phyloP scores from a whole-genome alignment of 2,113 vertebrate species.

The Argyrosomus japonicus region DNA sequence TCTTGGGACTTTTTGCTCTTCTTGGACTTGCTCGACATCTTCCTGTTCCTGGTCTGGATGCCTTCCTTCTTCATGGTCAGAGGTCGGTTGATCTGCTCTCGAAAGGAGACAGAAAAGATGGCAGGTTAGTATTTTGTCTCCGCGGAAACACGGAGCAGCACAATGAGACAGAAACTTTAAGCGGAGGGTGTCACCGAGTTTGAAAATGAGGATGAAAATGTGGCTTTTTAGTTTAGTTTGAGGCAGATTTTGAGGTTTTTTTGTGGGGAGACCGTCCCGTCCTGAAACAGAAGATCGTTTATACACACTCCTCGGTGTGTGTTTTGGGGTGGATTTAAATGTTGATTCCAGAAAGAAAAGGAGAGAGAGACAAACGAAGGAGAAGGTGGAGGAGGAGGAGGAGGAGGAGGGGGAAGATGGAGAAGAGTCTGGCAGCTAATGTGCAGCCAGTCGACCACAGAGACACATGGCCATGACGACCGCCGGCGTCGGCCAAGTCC shows the following conservation, averaged over 20 bases:
- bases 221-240: conserved; percentile 41
- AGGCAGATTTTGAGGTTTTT: conserved; percentile 16
- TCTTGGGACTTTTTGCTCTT: conserved; percentile 99
- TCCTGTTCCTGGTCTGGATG: conserved; percentile 98
- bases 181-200: conserved; percentile 1
- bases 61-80: conserved; percentile 99
- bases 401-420: conserved; percentile 8
- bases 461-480: conserved; percentile 68
- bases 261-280: conserved; percentile 38
- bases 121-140: conserved; percentile 65
- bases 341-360: conserved; percentile 74
- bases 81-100: conserved; percentile 98
- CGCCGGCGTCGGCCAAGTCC: conserved; percentile 69
- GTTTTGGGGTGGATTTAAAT: conserved; percentile 64
- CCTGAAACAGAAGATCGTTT: conserved; percentile 39
- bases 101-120: conserved; percentile 66
- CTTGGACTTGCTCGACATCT: conserved; percentile 99
- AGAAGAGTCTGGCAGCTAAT: conserved; percentile 67
- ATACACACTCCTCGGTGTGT: conserved; percentile 22
- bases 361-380: background rate
- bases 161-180: background rate
- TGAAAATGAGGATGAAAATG: conserved; percentile 46
- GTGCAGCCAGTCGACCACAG: conserved; percentile 60
- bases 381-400: no score
- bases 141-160: background rate